Evolutionary conservation across 2,797 vertebrate species (phyloP).

Genomic region (Takifugu ocellatus): DNA sequence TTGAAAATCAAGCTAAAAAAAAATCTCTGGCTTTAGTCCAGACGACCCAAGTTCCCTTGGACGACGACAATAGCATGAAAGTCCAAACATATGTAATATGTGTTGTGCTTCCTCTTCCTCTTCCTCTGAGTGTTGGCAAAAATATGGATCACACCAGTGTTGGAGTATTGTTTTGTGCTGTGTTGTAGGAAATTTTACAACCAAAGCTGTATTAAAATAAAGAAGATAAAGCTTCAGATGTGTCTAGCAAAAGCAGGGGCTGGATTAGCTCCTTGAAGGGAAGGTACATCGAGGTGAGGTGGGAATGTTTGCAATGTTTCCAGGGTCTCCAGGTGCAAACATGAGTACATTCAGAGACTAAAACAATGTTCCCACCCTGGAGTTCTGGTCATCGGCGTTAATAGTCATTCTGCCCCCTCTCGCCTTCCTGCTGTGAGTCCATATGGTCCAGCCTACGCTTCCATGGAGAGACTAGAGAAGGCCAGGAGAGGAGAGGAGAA

Average conservation of each 20-base stretch:
- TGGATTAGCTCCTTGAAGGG: not conserved
- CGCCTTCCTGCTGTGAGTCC: slow-evolving; percentile 29
- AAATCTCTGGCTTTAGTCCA: slow-evolving; percentile 5
- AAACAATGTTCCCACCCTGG: not conserved
- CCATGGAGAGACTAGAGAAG: not conserved
- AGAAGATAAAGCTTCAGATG: not conserved
- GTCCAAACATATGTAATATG: too few relatives aligned
- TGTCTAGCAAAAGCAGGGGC: not conserved
- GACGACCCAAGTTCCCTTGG: slow-evolving; percentile 2
- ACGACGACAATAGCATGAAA: slow-evolving; percentile 10
- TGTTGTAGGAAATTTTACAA: not conserved
- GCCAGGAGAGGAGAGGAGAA: slow-evolving; percentile 8
- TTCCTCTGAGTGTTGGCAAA: too few relatives aligned
- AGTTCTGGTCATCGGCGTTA: slow-evolving; percentile 26
- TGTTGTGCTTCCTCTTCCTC: too few relatives aligned
- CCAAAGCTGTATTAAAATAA: slow-evolving; percentile 19
- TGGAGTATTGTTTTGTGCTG: too few relatives aligned
- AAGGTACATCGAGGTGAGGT: too few relatives aligned
- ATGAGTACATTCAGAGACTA: slow-evolving; percentile 16
- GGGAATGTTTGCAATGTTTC: slow-evolving; percentile 19
- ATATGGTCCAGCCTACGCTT: slow-evolving; percentile 35
- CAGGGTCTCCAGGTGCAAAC: slow-evolving; percentile 11
- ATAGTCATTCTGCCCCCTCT: slow-evolving; percentile 18
- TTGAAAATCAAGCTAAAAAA: too few relatives aligned
- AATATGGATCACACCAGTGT: too few relatives aligned